phyloP scores from a whole-genome alignment of 2,113 vertebrate species.

The Patagioenas fasciata region DNA sequence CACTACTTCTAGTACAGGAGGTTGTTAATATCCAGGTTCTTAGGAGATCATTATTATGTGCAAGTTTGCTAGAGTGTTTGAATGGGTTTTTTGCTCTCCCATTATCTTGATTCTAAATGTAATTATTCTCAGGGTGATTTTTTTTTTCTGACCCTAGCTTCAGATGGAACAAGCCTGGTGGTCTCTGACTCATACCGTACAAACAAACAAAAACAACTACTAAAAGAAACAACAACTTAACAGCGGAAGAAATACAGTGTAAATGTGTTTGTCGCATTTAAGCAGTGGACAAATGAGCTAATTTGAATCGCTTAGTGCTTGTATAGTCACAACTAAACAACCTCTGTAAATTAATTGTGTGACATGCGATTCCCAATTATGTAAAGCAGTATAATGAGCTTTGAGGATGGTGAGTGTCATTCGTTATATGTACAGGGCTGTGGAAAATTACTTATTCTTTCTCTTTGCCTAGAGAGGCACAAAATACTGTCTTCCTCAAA shows the following conservation, averaged over 20 bases:
- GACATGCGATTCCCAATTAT: conserved; percentile 40
- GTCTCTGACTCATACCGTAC: conserved; percentile 55
- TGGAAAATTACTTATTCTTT: conserved; percentile 59
- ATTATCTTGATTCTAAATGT: conserved; percentile 39
- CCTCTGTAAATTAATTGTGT: conserved; percentile 63
- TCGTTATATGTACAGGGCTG: conserved; percentile 49
- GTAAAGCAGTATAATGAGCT: conserved; percentile 54
- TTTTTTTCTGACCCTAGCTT: conserved; percentile 28
- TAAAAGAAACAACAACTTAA: conserved; percentile 24
- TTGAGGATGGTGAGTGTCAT: conserved; percentile 58
- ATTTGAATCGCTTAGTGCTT: conserved; percentile 47
- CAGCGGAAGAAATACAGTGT: background rate
- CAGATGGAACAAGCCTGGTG: conserved; percentile 53
- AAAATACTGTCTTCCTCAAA: conserved; percentile 14
- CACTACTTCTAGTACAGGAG: background rate
- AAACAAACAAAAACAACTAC: conserved; percentile 47
- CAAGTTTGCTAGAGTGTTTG: conserved; percentile 8
- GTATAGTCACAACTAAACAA: conserved; percentile 49
- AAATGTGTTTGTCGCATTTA: conserved; percentile 54
- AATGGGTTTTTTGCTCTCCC: conserved; percentile 1
- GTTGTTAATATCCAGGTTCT: conserved; percentile 32
- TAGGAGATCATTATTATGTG: background rate
- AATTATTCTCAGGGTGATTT: conserved; percentile 31
- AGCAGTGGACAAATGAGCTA: conserved; percentile 62
- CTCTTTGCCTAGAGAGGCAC: conserved; percentile 55